These are phyloP conservation scores for Sinocyclocheilus anshuiensis DNA, from an alignment of 2,113 vertebrate genomes.

Conservation along the genomic window DNA sequence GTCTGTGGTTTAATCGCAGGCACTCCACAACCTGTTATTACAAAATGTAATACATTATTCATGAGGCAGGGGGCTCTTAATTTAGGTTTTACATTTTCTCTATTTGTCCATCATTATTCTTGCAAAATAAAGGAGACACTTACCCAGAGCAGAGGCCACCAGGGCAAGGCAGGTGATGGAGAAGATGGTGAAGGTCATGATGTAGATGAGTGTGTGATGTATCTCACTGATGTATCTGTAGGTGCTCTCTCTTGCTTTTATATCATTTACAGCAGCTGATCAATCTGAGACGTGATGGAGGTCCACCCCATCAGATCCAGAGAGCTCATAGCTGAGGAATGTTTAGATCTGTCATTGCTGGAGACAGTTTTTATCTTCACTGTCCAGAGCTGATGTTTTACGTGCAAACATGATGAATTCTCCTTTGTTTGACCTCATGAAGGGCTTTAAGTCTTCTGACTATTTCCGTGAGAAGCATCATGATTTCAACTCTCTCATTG, in stretches of 20 bases:
- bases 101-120: not conserved
- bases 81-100: not conserved
- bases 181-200: not conserved
- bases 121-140: not conserved
- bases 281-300: not conserved
- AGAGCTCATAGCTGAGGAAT: not conserved
- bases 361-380: not conserved
- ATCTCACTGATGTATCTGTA: not conserved
- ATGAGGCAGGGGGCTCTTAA: not conserved
- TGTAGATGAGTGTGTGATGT: not conserved
- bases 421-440: not conserved
- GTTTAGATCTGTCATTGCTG: not conserved
- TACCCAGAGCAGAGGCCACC: slow-evolving; percentile 20
- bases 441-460: not conserved
- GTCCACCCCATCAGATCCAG: not conserved
- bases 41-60: not conserved
- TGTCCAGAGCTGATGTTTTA: not conserved
- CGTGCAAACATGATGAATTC: not conserved
- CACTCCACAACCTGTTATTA: slow-evolving; percentile 7
- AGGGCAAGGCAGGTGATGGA: not conserved
- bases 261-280: not conserved
- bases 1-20: not conserved
- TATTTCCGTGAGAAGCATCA: not conserved
- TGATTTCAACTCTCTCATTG: not conserved
- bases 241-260: not conserved